Evolutionary conservation across 2,113 vertebrate genomes (phyloP).

Genomic region (Platysternon megacephalum): DNA sequence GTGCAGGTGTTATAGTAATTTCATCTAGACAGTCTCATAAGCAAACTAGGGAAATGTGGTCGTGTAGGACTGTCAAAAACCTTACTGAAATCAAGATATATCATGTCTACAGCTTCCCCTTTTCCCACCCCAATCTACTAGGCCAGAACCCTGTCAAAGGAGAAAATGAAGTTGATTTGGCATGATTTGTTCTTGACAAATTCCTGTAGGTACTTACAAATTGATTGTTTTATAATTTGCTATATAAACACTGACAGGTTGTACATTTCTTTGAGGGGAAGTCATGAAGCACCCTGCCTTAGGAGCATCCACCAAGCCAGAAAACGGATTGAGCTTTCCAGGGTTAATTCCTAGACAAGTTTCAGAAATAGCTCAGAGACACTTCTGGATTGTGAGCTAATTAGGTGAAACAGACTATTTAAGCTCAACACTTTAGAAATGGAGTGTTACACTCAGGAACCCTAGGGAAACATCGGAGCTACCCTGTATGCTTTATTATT

Average conservation of each 20-base stretch:
- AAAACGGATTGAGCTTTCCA: neutral
- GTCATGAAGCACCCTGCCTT: neutral
- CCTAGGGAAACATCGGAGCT: rapidly evolving
- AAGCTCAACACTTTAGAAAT: neutral
- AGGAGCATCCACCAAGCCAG: neutral
- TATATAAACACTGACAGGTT: neutral
- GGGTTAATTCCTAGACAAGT: neutral
- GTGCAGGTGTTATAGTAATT: too few relatives aligned
- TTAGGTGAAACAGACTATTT: neutral
- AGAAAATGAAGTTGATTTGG: neutral
- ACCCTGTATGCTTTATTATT: rapidly evolving
- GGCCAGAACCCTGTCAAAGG: neutral
- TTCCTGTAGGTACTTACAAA: neutral
- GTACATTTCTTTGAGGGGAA: neutral
- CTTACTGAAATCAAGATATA: too few relatives aligned
- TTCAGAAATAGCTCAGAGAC: neutral
- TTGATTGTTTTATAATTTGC: neutral
- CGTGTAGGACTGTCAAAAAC: too few relatives aligned
- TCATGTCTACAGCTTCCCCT: too few relatives aligned
- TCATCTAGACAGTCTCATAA: too few relatives aligned
- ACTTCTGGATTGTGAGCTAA: neutral
- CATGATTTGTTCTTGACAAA: neutral
- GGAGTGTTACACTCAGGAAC: neutral
- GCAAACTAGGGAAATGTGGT: too few relatives aligned
- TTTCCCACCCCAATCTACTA: neutral